phyloP scores from a whole-genome alignment of 2,888 invertebrate species.

The Leptogaster cylindrica region DNA sequence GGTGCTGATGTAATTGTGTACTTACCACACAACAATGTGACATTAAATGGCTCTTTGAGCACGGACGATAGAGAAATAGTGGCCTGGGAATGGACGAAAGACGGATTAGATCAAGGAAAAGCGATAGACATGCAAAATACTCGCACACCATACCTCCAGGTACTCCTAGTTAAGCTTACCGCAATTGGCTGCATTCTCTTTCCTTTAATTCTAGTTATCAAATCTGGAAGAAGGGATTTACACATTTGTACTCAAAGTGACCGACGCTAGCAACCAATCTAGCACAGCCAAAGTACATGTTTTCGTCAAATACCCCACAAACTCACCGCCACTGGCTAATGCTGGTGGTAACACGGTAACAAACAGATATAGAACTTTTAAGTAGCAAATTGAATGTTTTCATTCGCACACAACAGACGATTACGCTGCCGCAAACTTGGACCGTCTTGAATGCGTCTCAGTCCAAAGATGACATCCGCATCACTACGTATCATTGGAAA shows the following conservation, averaged over 20 bases:
- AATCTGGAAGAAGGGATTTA: slow-evolving; percentile 94
- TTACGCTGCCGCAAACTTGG: slow-evolving; percentile 85
- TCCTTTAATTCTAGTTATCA: slow-evolving; percentile 66
- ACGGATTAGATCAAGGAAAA: slow-evolving; percentile 83
- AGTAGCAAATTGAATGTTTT: not conserved
- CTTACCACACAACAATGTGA: slow-evolving; percentile 85
- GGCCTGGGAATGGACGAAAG: slow-evolving; percentile 96
- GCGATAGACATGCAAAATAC: slow-evolving; percentile 97
- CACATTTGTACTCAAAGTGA: slow-evolving; percentile 90
- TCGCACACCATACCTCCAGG: slow-evolving; percentile 82
- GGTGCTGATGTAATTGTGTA: slow-evolving; percentile 89
- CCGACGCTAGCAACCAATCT: slow-evolving; percentile 87
- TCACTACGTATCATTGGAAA: slow-evolving; percentile 84
- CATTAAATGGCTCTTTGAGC: slow-evolving; percentile 87
- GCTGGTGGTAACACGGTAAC: slow-evolving; percentile 66
- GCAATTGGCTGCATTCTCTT: not conserved
- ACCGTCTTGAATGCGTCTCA: slow-evolving; percentile 78
- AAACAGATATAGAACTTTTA: not conserved
- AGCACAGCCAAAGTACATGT: slow-evolving; percentile 89
- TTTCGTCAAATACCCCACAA: slow-evolving; percentile 89
- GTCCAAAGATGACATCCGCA: slow-evolving; percentile 83
- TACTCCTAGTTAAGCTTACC: slow-evolving; percentile 51
- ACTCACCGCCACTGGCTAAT: slow-evolving; percentile 79
- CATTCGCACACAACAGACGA: slow-evolving; percentile 65
- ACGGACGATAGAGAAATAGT: slow-evolving; percentile 93